Conservation (phyloP, 2,888 invertebrate genomes). For the Sesia apiformis region DNA sequence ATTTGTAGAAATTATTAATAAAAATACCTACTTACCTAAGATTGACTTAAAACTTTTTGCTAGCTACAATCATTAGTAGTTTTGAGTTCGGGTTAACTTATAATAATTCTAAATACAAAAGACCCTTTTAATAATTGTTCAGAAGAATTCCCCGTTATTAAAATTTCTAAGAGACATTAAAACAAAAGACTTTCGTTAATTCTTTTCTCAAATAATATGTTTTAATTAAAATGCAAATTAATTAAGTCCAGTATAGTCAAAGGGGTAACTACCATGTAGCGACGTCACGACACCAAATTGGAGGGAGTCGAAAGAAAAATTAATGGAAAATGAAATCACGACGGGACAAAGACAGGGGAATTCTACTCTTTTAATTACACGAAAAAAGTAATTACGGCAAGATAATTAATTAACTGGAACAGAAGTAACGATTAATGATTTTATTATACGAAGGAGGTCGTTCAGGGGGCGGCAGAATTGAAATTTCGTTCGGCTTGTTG, state of each 20-base stretch:
- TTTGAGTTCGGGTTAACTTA: neutral
- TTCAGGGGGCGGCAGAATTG: conserved; percentile 50
- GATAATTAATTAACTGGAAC: conserved; percentile 76
- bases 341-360: conserved; percentile 72
- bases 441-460: conserved; percentile 72
- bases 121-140: neutral
- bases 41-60: neutral
- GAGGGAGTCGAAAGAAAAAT: conserved; percentile 77
- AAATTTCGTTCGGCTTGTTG: conserved; percentile 54
- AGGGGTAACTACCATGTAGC: conserved; percentile 68
- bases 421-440: conserved; percentile 76
- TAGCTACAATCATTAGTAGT: neutral
- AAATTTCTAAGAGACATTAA: neutral
- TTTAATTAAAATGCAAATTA: conserved; percentile 72
- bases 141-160: neutral
- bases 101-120: neutral
- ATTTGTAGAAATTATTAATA: neutral
- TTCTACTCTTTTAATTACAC: conserved; percentile 75
- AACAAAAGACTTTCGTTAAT: conserved; percentile 16
- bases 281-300: conserved; percentile 70
- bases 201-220: conserved; percentile 54
- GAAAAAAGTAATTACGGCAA: conserved; percentile 74
- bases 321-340: conserved; percentile 74
- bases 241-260: conserved; percentile 69
- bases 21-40: neutral